phyloP scores from a whole-genome alignment of 2,113 vertebrate genomes.

The Coracopsis vasa region DNA sequence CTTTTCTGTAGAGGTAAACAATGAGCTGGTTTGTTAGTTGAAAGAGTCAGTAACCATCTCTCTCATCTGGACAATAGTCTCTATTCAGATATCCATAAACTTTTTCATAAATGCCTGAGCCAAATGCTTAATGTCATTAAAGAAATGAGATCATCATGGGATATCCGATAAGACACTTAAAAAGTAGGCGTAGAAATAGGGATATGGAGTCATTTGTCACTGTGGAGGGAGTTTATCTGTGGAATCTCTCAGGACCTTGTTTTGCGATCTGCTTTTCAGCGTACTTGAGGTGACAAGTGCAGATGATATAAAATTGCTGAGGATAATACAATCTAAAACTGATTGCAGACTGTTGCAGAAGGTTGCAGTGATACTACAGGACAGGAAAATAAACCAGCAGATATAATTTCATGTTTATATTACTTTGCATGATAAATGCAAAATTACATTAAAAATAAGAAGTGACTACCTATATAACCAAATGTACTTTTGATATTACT shows the following conservation, averaged over 20 bases:
- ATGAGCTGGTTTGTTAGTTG: neutral
- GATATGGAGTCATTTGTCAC: neutral
- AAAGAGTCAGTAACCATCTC: neutral
- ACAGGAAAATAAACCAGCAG: neutral
- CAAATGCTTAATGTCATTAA: neutral
- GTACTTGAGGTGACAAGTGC: neutral
- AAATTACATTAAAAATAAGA: conserved; percentile 7
- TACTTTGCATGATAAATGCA: conserved; percentile 9
- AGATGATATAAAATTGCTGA: neutral
- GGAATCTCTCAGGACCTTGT: neutral
- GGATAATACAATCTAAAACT: conserved; percentile 6
- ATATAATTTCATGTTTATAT: neutral
- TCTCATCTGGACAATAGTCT: neutral
- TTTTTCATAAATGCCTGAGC: neutral
- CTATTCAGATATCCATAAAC: neutral
- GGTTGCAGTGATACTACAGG: neutral
- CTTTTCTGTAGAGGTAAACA: neutral
- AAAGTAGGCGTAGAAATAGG: neutral
- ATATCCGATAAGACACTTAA: neutral
- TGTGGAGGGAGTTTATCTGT: neutral
- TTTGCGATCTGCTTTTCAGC: neutral
- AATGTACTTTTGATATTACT: neutral
- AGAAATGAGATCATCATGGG: neutral
- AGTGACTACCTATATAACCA: neutral
- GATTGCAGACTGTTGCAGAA: neutral